Base-by-base conservation (phyloP, 2,888 invertebrate species). In the Himalopsyche anomala region DNA sequence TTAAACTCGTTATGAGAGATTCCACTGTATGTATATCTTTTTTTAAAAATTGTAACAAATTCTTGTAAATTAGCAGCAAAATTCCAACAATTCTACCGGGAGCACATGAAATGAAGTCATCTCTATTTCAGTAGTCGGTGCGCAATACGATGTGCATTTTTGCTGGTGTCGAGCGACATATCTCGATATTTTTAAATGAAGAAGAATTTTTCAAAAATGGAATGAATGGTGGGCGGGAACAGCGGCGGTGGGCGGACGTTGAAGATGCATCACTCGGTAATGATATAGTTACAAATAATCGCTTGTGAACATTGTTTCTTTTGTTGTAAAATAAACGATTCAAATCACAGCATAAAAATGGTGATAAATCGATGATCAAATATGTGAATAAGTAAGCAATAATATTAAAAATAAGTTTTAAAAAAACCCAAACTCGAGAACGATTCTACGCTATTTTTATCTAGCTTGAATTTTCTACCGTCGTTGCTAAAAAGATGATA, bases 131-230 rank as follows among this genome's bases (percentile, higher is more conserved):
- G 19, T 19, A n/a, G 62, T 19, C 19, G 19, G 62, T 19, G 62
- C 62, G 19, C n/a, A 19, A 19, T 62, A 28, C n/a, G 19, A 19
- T 5, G 62, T 62, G 62, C 62, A 62, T 62, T 62, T 56, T 62
- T 19, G 19, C 15, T 4, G 19, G 19, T 19, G 19, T 19, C 62
- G 51, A 0, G 51, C 51, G 15, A 51, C 51, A 51, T 51, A 28
- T 28, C 15, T 51, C 12, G 12, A 51, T 62, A 9, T 19, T 62
- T 62, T 62, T 62, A 62, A 62, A 62, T 62, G 0, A 19, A 62
- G n/a, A 56, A 56, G 19, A 62, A 19, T 62, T 62, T 51, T 62
- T 62, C 62, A 62, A 62, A 62, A 62, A 62, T 62, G 62, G 62
- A 62, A 62, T 62, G 15, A 19, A 19, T 62, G 19, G 62, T 62